Conservation (phyloP, 2,888 invertebrate species). For the Drosophila emarginata region DNA sequence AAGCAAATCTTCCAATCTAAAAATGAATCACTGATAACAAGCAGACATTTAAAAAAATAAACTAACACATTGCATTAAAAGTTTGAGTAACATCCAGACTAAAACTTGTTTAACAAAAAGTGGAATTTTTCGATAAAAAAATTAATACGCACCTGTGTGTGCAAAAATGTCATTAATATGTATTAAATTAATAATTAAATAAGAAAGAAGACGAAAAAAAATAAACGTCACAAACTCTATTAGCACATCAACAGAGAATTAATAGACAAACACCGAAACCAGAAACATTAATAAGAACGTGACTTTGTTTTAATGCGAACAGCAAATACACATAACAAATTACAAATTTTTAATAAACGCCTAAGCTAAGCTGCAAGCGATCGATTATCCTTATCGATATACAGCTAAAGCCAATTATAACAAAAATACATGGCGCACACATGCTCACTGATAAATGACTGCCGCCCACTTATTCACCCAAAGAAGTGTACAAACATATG, state of each 20-base stretch:
- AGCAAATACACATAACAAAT: slow-evolving; percentile 42
- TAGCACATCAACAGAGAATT: slow-evolving; percentile 45
- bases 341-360: slow-evolving; percentile 7
- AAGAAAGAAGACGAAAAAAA: slow-evolving; percentile 24
- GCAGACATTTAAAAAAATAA: not conserved
- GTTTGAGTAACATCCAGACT: not conserved
- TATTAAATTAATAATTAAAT: slow-evolving; percentile 56
- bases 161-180: slow-evolving; percentile 61
- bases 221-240: slow-evolving; percentile 57
- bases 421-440: not conserved
- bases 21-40: slow-evolving; percentile 22
- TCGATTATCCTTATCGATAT: slow-evolving; percentile 5
- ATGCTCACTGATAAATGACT: not conserved
- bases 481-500: not conserved
- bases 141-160: slow-evolving; percentile 21
- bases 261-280: slow-evolving; percentile 40
- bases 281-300: slow-evolving; percentile 61
- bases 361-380: slow-evolving; percentile 3
- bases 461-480: not conserved
- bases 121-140: slow-evolving; percentile 41
- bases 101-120: slow-evolving; percentile 4
- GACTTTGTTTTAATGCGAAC: slow-evolving; percentile 63
- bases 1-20: not conserved
- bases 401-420: not conserved
- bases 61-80: not conserved